Base-by-base conservation (phyloP, 2,888 invertebrate genomes). In the Platycnemis pennipes region DNA sequence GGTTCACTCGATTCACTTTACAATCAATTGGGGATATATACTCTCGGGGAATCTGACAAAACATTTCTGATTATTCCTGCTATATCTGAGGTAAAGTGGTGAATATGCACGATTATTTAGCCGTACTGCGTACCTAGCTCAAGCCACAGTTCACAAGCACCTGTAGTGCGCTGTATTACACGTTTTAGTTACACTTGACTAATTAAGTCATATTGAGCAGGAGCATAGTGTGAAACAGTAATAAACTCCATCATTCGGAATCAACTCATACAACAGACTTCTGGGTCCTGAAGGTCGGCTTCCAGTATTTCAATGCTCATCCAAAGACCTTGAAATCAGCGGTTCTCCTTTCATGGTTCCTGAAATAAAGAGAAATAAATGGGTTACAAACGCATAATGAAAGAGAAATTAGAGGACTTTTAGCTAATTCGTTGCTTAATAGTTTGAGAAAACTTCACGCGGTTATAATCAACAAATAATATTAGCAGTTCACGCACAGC, bases 1-100 rank as follows among this genome's bases (percentile, higher is more conserved):
- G 13, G 1, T 77, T 37, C 37, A 37, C 77, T 37, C 77, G 37
- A 37, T 16, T 77, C 77, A 37, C 37, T 77, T 77, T 77, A 1
- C 13, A 11, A 77, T 16, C 77, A 77, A 22, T 16, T 37, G 26
- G 63, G 16, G 16, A 16, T 63, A 37, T 1, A 77, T 77, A 37
- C 37, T 77, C 13, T 13, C 3, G 37, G 8, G 8, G 77, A 77
- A 77, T 37, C 37, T 77, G 77, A 37, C 16, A 37, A 26, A 77
- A 37, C 37, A 77, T 77, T 77, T 77, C 77, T 77, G 31, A 37
- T 37, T 63, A 37, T 37, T 77, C 31, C 77, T 77, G 37, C 37
- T 77, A 11, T 77, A 31, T 77, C 77, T 77, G 77, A 77, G 77
- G 77, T 77, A 77, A 77, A 77, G 77, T 77, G 77, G 77, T 77